Conservation (phyloP, 30 jellyfish, hydroid and myxozoan genomes). For the Pelagia noctiluca region DNA sequence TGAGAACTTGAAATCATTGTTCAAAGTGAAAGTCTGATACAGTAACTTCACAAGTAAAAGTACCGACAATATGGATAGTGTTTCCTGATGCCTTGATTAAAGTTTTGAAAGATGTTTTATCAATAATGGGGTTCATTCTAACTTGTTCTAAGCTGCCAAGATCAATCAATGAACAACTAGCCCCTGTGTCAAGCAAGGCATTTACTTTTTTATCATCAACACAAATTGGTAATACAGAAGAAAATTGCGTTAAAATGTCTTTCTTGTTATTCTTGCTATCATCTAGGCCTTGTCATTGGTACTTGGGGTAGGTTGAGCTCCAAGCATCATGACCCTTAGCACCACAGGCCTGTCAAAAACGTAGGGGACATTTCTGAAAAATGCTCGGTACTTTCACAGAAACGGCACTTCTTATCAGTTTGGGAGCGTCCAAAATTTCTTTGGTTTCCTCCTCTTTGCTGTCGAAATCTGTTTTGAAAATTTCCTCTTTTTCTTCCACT, state of each 20-base stretch:
- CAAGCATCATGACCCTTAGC: background rate
- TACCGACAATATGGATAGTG: constrained; percentile 43
- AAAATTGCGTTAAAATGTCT: background rate
- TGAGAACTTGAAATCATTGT: constrained; percentile 40
- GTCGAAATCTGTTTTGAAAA: background rate
- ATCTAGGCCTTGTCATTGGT: background rate
- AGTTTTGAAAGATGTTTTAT: constrained; percentile 3
- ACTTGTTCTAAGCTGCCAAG: constrained; percentile 40
- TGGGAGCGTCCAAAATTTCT: background rate
- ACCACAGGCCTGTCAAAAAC: background rate
- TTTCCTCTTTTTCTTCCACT: no score
- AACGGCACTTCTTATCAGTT: background rate
- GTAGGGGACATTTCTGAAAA: background rate
- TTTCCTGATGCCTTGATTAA: constrained; percentile 61
- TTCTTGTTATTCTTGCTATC: background rate
- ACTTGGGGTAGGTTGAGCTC: background rate
- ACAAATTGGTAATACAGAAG: background rate
- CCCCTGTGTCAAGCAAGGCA: constrained; percentile 63
- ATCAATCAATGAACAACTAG: constrained; percentile 60
- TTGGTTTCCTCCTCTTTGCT: background rate
- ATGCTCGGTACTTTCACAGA: background rate
- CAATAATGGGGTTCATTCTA: background rate
- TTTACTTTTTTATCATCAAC: background rate
- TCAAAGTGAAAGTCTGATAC: background rate
- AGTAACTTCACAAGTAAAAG: background rate